These are phyloP conservation scores for Oreochromis grahami DNA, from an alignment of 2,797 vertebrate species.

Conservation along the genomic window DNA sequence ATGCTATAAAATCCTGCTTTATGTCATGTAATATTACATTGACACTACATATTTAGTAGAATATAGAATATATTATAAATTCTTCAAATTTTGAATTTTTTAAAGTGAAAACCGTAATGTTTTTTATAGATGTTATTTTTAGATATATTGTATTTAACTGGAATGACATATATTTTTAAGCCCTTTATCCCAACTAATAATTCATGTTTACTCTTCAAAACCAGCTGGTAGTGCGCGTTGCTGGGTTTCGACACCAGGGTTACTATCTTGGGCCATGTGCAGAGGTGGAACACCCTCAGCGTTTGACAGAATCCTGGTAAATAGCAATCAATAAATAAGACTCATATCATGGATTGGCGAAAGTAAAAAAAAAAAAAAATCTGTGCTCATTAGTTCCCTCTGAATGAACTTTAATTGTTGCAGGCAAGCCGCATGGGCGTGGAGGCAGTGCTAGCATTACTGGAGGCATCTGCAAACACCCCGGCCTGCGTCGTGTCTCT, in stretches of 20 bases:
- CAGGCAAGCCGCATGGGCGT: slow-evolving; percentile 98
- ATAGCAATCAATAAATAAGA: slow-evolving; percentile 2
- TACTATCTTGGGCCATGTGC: slow-evolving; percentile 95
- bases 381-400: background rate
- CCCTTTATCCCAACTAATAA: background rate
- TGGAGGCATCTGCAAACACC: slow-evolving; percentile 87
- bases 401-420: background rate
- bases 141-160: background rate
- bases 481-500: slow-evolving; percentile 93
- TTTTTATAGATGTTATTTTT: background rate
- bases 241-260: slow-evolving; percentile 93
- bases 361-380: background rate
- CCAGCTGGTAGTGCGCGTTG: slow-evolving; percentile 88
- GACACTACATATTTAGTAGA: background rate
- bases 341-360: background rate
- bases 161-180: background rate
- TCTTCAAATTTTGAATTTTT: background rate
- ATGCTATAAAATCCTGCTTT: background rate
- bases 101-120: background rate
- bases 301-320: slow-evolving; percentile 95
- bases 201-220: background rate
- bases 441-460: slow-evolving; percentile 90
- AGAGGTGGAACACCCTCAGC: slow-evolving; percentile 94
- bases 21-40: background rate
- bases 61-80: background rate